Evolutionary conservation across 2,113 vertebrate species (phyloP).

Genomic region (Sturnus vulgaris): DNA sequence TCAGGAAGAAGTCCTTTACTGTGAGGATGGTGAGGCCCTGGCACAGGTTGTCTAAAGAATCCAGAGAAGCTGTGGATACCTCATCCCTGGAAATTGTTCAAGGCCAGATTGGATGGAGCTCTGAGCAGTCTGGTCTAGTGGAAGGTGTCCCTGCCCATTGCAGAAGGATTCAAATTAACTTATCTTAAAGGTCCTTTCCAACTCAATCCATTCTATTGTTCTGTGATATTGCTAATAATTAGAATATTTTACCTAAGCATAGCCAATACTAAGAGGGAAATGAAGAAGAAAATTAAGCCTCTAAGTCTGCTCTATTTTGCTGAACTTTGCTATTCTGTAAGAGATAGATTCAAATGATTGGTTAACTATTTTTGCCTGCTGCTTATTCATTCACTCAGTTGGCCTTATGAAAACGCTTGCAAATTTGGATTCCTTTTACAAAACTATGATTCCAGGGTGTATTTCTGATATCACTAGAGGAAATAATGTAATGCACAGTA

Average conservation of each 20-base stretch:
- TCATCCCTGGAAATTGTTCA: neutral
- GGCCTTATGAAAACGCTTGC: neutral
- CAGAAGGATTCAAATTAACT: neutral
- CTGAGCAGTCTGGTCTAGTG: neutral
- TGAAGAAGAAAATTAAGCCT: neutral
- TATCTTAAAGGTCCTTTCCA: neutral
- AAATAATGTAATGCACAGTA: neutral
- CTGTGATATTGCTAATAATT: neutral
- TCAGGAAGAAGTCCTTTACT: neutral
- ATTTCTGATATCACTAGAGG: neutral
- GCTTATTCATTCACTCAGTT: neutral
- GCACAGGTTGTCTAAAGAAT: neutral
- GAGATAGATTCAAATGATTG: neutral
- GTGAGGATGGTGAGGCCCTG: neutral
- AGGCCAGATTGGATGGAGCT: neutral
- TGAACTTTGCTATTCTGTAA: neutral
- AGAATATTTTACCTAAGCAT: neutral
- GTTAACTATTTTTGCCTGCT: neutral
- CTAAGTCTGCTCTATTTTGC: neutral
- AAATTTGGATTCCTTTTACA: neutral
- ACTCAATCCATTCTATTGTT: neutral
- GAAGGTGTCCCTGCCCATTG: neutral
- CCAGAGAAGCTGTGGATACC: neutral
- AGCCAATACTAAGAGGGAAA: neutral
- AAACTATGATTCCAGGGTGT: neutral